Conservation (phyloP, 1,140 invertebrate genomes). For the Phocides pigmalion region DNA sequence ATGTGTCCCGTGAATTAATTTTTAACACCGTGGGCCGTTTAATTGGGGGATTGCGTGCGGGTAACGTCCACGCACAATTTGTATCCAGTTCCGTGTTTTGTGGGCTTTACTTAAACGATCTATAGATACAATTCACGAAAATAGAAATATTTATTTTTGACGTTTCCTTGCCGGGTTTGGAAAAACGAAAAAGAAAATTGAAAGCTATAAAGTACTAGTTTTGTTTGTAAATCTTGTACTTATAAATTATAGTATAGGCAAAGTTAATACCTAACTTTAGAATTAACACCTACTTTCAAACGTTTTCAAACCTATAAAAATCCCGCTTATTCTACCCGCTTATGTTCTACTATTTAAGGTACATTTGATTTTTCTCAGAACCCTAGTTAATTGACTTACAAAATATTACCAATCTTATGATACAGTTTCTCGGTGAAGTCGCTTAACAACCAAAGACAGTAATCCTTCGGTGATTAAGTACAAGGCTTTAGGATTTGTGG, state of each 20-base stretch:
- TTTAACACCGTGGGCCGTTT: constrained; percentile 58
- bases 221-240: too few relatives aligned
- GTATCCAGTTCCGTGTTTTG: constrained; percentile 38
- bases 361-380: neutral
- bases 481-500: constrained; percentile 33
- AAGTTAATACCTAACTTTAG: too few relatives aligned
- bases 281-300: too few relatives aligned
- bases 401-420: too few relatives aligned
- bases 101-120: constrained; percentile 25
- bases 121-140: constrained; percentile 14
- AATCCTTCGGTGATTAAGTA: constrained; percentile 57
- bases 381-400: neutral
- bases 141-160: neutral
- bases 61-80: constrained; percentile 53
- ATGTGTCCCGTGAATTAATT: constrained; percentile 50
- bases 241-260: too few relatives aligned
- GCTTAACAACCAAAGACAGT: constrained; percentile 34
- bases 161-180: neutral
- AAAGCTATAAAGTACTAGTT: neutral
- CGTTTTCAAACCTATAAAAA: too few relatives aligned
- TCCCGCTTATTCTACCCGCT: too few relatives aligned
- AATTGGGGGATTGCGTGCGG: constrained; percentile 65
- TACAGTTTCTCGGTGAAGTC: constrained; percentile 17
- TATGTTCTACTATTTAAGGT: too few relatives aligned
- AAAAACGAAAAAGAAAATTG: neutral